phyloP scores from a whole-genome alignment of 2,888 invertebrate species.

The Temnothorax ravouxi region DNA sequence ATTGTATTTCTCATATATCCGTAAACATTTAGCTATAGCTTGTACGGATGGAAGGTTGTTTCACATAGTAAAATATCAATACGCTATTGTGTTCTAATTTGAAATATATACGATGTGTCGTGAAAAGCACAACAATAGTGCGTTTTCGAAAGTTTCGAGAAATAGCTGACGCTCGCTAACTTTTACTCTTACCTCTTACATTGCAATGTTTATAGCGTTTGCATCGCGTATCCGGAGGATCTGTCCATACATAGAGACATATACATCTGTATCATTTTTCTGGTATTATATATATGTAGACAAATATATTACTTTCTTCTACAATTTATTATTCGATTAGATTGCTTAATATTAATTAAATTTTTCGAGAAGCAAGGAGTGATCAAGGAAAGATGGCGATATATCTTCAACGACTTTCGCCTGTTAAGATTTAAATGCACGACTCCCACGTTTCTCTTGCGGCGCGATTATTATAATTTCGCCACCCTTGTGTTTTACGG shows the following conservation, averaged over 20 bases:
- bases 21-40: conserved; percentile 15
- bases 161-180: neutral
- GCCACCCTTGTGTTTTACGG: conserved; percentile 68
- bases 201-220: neutral
- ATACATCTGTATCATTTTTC: neutral
- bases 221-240: neutral
- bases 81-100: conserved; percentile 16
- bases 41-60: conserved; percentile 5
- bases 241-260: neutral
- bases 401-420: conserved; percentile 21
- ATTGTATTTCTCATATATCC: conserved; percentile 22
- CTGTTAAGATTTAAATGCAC: conserved; percentile 63
- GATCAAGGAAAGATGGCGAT: conserved; percentile 13
- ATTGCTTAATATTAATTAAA: neutral
- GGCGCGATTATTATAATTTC: conserved; percentile 72
- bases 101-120: conserved; percentile 6
- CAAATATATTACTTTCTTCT: neutral
- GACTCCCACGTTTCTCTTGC: conserved; percentile 47
- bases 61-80: conserved; percentile 11
- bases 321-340: neutral
- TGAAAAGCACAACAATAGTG: neutral
- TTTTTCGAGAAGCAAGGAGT: neutral
- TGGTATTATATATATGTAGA: neutral
- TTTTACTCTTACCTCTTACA: neutral
- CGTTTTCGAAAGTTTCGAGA: neutral